phyloP scores from a whole-genome alignment of 2,113 vertebrate species.

The Redunca redunca region DNA sequence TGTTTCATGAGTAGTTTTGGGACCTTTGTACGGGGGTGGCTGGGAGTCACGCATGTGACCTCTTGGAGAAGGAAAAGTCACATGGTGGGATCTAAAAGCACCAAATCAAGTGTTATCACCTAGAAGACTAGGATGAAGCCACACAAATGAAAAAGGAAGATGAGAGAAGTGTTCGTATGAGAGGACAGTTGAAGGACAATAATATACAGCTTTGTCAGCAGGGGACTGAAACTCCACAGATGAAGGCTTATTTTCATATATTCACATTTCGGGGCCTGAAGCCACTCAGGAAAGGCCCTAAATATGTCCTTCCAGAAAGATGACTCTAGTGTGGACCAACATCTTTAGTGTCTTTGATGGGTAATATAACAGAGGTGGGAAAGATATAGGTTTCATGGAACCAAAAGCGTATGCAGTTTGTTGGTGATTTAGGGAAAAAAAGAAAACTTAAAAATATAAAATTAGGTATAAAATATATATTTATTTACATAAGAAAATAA shows the following conservation, averaged over 20 bases:
- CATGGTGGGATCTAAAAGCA: background rate
- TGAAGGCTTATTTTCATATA: background rate
- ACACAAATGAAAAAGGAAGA: background rate
- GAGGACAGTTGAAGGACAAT: background rate
- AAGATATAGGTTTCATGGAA: no score
- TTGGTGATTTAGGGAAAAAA: background rate
- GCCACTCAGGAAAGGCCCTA: background rate
- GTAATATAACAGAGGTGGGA: background rate
- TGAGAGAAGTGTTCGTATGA: background rate
- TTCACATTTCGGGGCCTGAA: background rate
- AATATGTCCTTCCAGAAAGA: background rate
- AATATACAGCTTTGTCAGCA: background rate
- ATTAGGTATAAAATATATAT: background rate
- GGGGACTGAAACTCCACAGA: background rate
- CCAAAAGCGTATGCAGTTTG: background rate
- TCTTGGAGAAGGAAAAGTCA: background rate
- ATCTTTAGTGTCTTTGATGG: no score
- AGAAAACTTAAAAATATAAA: background rate
- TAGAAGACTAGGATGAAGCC: background rate
- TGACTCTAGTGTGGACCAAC: background rate
- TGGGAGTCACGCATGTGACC: background rate
- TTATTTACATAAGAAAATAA: background rate
- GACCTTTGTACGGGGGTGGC: background rate
- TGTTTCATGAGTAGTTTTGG: background rate
- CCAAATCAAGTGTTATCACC: background rate